These are phyloP conservation scores for Lacerta viridis DNA, from an alignment of 2,797 vertebrate species.

Conservation along the genomic window DNA sequence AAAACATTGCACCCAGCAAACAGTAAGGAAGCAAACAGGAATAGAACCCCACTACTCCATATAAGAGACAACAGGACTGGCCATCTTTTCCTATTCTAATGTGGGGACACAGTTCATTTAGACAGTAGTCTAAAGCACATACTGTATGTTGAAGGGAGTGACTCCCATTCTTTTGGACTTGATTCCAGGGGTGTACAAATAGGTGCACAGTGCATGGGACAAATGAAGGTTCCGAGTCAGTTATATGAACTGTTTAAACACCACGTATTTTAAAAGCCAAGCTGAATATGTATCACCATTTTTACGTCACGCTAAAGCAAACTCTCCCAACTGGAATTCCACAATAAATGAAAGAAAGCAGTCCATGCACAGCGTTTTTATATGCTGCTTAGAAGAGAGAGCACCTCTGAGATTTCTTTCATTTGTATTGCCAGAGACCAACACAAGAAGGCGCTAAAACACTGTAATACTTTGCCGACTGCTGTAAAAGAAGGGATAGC, in stretches of 20 bases:
- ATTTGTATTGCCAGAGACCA: slow-evolving; percentile 74
- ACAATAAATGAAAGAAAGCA: background rate
- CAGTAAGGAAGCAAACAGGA: background rate
- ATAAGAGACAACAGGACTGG: background rate
- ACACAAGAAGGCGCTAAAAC: slow-evolving; percentile 83
- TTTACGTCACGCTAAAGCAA: slow-evolving; percentile 34
- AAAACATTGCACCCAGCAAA: background rate
- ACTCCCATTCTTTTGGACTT: background rate
- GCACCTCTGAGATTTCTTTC: background rate
- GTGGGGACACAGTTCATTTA: background rate
- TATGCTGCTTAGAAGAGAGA: background rate
- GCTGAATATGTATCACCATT: slow-evolving; percentile 19
- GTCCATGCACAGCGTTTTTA: background rate
- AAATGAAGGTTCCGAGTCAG: background rate
- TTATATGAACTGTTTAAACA: background rate
- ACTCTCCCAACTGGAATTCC: slow-evolving; percentile 3
- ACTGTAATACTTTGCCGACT: slow-evolving; percentile 67
- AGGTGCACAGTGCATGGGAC: background rate
- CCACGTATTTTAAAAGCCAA: background rate
- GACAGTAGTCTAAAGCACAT: background rate
- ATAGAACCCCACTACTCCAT: background rate
- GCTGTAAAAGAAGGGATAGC: background rate
- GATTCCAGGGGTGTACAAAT: background rate
- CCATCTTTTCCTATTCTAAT: background rate
- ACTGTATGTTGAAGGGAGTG: background rate